Conservation (phyloP, 2,797 vertebrate species). For the Austrolebias charrua region DNA sequence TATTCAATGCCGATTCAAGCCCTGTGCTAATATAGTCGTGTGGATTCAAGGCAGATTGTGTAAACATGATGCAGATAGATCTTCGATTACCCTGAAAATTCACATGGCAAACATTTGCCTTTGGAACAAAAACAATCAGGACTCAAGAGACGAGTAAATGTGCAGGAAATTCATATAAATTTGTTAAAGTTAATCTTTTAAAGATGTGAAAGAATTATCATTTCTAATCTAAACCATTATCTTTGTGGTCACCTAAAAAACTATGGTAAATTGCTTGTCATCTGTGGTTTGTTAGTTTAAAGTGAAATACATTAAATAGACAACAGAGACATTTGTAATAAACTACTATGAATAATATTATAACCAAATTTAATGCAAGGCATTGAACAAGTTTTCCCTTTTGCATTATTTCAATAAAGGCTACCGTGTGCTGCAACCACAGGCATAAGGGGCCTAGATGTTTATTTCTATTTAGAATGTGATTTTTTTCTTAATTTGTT, state of each 20-base stretch:
- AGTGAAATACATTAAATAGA: conserved; percentile 39
- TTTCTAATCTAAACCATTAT: neutral
- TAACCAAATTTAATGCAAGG: conserved; percentile 7
- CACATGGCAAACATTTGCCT: conserved; percentile 22
- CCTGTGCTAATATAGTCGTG: conserved; percentile 5
- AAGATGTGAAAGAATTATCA: conserved; percentile 16
- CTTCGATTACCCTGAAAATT: conserved; percentile 35
- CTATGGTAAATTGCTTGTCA: neutral
- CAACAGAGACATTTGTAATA: conserved; percentile 14
- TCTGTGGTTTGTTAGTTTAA: conserved; percentile 24
- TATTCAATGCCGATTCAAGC: conserved; percentile 16
- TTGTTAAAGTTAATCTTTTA: conserved; percentile 36
- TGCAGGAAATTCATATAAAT: conserved; percentile 25
- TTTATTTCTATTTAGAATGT: conserved; percentile 2
- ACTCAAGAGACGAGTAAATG: conserved; percentile 19
- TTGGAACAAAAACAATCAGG: conserved; percentile 40
- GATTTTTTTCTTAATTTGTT: neutral
- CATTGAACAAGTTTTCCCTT: neutral
- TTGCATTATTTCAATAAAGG: neutral
- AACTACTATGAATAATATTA: conserved; percentile 21
- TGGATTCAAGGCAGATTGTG: conserved; percentile 45
- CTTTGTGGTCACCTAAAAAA: conserved; percentile 18
- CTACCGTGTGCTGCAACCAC: neutral
- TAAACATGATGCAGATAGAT: conserved; percentile 39
- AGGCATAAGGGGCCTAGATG: neutral